Evolutionary conservation across 2,113 vertebrate species (phyloP), one percentile per base, ranked within the genome.

Genomic region (cat (Felis catus)): DNA sequence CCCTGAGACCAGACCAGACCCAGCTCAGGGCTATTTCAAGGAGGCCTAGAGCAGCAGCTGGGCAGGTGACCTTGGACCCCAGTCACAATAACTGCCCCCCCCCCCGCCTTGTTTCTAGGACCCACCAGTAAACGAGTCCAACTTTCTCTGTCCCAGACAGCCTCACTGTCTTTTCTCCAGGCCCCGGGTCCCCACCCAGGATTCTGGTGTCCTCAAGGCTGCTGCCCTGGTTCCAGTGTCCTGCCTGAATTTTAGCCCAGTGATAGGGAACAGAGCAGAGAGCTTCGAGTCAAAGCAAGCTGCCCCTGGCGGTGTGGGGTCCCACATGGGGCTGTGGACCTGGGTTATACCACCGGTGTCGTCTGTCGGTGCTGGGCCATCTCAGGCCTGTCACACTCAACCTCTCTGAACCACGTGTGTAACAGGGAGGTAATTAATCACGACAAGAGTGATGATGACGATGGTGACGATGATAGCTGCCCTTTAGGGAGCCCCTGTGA

Each of bases 401-500:
- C 16, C 68, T 71, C 81, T 74, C 83, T 68, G 83, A 36, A 33
- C 66, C 16, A n/a, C 33, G 23, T 33, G 58, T 83, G 1, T 39
- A 86, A 48, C 19, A 55, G 41, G 79, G 36, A 33, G 39, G 29
- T n/a, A 23, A 25, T 63, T n/a, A 23, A 25, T 63, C 14, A 16
- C 6, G 27, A 12, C 2, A 45, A 45, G 3, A 14, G 7, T 9
- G 33, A n/a, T 18, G 11, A 6, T 3, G 36, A 36, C 21, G 58
- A 19, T 16, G 33, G 13, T 13, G 19, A 23, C 5, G 11, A 27
- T 1, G 11, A 16, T 0, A 7, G 68, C 12, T 16, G 1, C 36
- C 36, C 5, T 65, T 83, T 4, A 19, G 2, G n/a, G 53, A n/a
- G 36, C 25, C 66, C 55, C 79, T 4, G 0, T 33, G 51, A 11